These are phyloP conservation scores for Chloroceryle aenea DNA, from an alignment of 2,113 vertebrate genomes.

Conservation along the genomic window DNA sequence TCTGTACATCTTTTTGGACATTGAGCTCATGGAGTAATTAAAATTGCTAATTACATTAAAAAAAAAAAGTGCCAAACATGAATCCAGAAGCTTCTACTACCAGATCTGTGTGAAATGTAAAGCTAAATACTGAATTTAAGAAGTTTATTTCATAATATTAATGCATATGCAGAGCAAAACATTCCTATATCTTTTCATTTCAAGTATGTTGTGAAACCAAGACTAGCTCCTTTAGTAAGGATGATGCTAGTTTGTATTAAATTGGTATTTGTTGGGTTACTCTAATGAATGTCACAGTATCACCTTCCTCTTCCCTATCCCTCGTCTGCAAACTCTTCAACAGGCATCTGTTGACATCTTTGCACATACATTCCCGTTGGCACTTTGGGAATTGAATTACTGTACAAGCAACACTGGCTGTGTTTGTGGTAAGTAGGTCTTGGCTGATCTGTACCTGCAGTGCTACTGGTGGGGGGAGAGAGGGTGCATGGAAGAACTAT, in stretches of 20 bases:
- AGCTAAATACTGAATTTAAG: background rate
- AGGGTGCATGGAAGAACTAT: background rate
- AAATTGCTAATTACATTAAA: background rate
- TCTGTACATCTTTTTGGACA: background rate
- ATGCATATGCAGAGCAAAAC: background rate
- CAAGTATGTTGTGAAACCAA: background rate
- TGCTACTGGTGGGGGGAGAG: background rate
- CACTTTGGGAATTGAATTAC: background rate
- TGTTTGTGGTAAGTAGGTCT: background rate
- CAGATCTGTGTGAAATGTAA: background rate
- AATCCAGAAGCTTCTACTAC: background rate
- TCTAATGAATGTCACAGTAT: background rate
- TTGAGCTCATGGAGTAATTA: background rate
- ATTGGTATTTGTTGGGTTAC: background rate
- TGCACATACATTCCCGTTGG: background rate
- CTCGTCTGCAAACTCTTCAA: background rate
- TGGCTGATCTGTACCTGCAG: background rate
- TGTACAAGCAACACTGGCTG: background rate
- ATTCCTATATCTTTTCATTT: background rate
- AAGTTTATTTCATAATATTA: background rate
- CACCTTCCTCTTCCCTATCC: background rate
- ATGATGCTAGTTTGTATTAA: background rate
- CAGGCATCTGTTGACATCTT: background rate
- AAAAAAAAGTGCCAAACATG: background rate
- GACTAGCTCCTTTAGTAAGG: background rate